These are phyloP conservation scores for Drosophila tristis DNA, from an alignment of 1,140 invertebrate species.

Conservation along the genomic window DNA sequence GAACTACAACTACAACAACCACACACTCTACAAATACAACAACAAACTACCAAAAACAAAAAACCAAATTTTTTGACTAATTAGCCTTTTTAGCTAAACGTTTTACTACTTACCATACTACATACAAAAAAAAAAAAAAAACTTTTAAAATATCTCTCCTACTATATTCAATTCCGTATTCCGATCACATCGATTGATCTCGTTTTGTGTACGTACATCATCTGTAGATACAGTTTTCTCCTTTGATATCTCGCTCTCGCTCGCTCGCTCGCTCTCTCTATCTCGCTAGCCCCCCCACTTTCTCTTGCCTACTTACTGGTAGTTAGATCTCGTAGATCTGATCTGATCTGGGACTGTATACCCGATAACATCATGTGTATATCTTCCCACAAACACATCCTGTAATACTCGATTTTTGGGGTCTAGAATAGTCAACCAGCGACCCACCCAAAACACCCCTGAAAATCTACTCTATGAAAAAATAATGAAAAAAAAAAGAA, in stretches of 20 bases:
- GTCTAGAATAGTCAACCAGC: slow-evolving; percentile 19
- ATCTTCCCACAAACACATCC: slow-evolving; percentile 7
- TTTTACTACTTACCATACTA: slow-evolving; percentile 35
- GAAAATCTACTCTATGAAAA: no score
- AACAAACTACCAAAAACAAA: slow-evolving; percentile 5
- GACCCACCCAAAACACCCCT: no score
- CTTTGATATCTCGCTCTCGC: slow-evolving; percentile 10
- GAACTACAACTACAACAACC: slow-evolving; percentile 10
- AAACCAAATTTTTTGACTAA: slow-evolving; percentile 33
- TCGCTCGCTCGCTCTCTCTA: slow-evolving; percentile 12
- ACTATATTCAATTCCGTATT: slow-evolving; percentile 28
- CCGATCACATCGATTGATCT: slow-evolving; percentile 49
- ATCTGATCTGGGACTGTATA: slow-evolving; percentile 13
- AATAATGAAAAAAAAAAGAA: not conserved
- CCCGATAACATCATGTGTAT: slow-evolving; percentile 6
- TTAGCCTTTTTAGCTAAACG: slow-evolving; percentile 37
- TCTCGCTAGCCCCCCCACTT: not conserved
- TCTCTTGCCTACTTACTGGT: slow-evolving; percentile 24
- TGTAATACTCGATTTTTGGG: slow-evolving; percentile 14
- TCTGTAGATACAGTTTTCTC: slow-evolving; percentile 44
- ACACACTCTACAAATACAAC: slow-evolving; percentile 5
- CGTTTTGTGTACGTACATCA: slow-evolving; percentile 41
- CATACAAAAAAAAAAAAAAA: slow-evolving; percentile 19
- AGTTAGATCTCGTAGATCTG: slow-evolving; percentile 19
- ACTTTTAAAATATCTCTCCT: not conserved